These are phyloP conservation scores for Diplolepis rosae DNA, from an alignment of 2,888 invertebrate species.

Conservation along the genomic window DNA sequence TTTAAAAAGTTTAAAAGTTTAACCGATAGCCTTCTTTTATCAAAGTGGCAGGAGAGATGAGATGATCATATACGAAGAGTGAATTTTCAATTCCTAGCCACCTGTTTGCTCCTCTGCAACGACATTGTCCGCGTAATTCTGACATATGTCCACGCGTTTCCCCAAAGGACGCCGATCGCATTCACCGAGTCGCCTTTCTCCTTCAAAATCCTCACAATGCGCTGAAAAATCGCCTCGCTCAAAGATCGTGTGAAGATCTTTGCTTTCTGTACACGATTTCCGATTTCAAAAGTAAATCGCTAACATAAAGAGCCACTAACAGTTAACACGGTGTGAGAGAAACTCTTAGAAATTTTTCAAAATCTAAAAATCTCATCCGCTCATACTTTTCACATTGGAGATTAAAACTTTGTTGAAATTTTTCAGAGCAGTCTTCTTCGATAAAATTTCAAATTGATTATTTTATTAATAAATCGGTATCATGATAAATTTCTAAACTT, in stretches of 20 bases:
- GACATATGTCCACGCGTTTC: slow-evolving; percentile 56
- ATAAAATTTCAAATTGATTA: too few species aligned
- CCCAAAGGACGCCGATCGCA: slow-evolving; percentile 55
- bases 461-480: too few species aligned
- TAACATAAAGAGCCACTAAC: slow-evolving; percentile 65
- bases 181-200: slow-evolving; percentile 49
- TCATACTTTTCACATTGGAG: too few species aligned
- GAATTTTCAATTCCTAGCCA: slow-evolving; percentile 36
- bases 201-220: slow-evolving; percentile 46
- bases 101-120: slow-evolving; percentile 49
- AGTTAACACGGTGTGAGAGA: slow-evolving; percentile 66
- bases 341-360: too few species aligned
- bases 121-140: slow-evolving; percentile 55
- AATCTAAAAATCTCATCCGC: too few species aligned
- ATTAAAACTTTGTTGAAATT: too few species aligned
- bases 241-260: slow-evolving; percentile 40
- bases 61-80: not conserved
- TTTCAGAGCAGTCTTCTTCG: too few species aligned
- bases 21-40: slow-evolving; percentile 66
- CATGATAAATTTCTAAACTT: too few species aligned
- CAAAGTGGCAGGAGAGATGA: slow-evolving; percentile 47
- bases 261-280: not conserved
- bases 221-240: slow-evolving; percentile 53
- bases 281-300: not conserved
- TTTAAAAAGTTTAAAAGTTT: slow-evolving; percentile 55